Evolutionary conservation across 2,113 vertebrate genomes (phyloP).

Genomic region (Indicator indicator): DNA sequence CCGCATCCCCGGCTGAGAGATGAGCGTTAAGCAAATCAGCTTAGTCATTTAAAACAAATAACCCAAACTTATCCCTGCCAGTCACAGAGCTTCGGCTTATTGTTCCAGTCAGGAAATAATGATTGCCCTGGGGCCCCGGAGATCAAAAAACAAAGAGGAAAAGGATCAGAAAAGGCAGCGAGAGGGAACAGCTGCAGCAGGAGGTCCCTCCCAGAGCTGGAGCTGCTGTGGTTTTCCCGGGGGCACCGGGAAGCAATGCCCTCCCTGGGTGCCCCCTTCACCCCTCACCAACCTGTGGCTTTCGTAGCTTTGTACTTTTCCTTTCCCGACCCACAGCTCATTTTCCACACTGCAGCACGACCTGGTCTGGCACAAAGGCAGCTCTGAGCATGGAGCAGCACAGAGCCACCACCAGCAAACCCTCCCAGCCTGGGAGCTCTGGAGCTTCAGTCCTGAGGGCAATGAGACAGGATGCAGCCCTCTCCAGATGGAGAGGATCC

Average conservation of each 20-base stretch:
- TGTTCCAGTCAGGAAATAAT: conserved; percentile 62
- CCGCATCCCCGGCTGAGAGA: neutral
- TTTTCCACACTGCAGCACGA: accelerated
- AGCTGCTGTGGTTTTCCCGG: neutral
- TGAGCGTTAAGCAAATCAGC: neutral
- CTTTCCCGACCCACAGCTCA: neutral
- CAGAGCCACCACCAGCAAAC: neutral
- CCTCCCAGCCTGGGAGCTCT: accelerated
- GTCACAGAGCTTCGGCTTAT: conserved; percentile 47
- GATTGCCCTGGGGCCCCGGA: conserved; percentile 5
- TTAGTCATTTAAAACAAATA: conserved; percentile 2
- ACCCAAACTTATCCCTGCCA: neutral
- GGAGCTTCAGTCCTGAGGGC: accelerated
- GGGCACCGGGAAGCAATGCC: neutral
- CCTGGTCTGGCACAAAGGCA: accelerated
- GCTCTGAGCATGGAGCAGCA: accelerated
- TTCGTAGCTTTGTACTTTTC: accelerated
- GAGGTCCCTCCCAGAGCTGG: neutral
- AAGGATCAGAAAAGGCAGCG: neutral
- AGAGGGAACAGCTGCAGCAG: neutral
- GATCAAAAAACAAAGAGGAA: neutral
- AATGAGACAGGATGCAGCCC: neutral
- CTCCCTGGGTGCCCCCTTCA: neutral
- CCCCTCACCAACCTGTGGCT: neutral
- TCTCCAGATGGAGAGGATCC: neutral